Conservation (phyloP, 2,888 invertebrate species). For the Drosophila rellima region DNA sequence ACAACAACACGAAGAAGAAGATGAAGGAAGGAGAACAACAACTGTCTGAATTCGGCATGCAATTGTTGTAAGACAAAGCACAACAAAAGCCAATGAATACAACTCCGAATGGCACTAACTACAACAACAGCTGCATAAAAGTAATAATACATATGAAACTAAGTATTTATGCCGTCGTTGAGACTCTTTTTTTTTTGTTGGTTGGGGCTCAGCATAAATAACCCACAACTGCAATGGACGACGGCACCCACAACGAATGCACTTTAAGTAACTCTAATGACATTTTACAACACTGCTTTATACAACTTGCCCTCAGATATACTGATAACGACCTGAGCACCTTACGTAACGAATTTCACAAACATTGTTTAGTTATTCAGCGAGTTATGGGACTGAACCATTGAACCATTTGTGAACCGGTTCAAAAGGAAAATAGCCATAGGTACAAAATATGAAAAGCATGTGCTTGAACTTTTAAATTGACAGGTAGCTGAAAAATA, state of each 20-base stretch:
- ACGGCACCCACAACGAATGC: slow-evolving; percentile 9
- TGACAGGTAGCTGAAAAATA: no score
- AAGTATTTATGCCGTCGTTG: slow-evolving; percentile 31
- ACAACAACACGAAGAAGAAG: no score
- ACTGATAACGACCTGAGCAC: not conserved
- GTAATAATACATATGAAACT: slow-evolving; percentile 56
- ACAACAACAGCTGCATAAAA: slow-evolving; percentile 68
- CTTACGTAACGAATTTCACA: not conserved
- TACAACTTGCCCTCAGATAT: not conserved
- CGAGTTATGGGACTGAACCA: slow-evolving; percentile 1
- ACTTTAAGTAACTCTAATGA: slow-evolving; percentile 19
- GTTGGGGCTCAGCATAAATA: slow-evolving; percentile 30
- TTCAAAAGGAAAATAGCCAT: not conserved
- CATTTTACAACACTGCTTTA: slow-evolving; percentile 13
- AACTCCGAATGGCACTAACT: slow-evolving; percentile 36
- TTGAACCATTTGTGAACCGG: slow-evolving; percentile 12
- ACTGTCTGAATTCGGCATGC: slow-evolving; percentile 53
- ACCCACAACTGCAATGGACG: slow-evolving; percentile 8
- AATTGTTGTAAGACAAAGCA: slow-evolving; percentile 78
- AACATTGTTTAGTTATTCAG: not conserved
- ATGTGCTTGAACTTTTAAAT: no score
- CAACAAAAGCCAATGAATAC: slow-evolving; percentile 54
- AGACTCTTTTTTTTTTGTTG: slow-evolving; percentile 2
- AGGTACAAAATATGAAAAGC: not conserved
- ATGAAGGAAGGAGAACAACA: slow-evolving; percentile 1